phyloP scores from a whole-genome alignment of 2,113 vertebrate species.

The Myanophis thanlyinensis region DNA sequence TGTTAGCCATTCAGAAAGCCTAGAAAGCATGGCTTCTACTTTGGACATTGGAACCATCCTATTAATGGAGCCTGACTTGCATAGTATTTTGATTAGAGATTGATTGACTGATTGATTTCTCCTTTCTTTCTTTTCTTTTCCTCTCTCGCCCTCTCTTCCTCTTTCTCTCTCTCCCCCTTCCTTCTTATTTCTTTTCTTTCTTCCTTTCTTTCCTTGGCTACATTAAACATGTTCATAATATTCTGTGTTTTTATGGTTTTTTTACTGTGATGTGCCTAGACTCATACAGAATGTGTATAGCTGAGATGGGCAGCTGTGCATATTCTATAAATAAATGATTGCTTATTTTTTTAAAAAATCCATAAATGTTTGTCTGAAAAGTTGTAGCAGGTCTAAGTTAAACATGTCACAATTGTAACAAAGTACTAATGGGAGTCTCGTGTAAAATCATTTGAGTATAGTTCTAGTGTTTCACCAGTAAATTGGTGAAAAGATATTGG shows the following conservation, averaged over 20 bases:
- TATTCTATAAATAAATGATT: background rate
- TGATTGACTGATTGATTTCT: no score
- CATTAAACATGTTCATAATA: background rate
- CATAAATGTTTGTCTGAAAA: background rate
- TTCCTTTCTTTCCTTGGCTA: background rate
- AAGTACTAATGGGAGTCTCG: background rate
- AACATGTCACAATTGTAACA: background rate
- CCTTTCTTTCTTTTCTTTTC: background rate
- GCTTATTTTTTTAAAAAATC: background rate
- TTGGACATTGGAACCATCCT: background rate
- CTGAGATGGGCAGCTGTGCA: background rate
- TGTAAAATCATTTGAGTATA: background rate
- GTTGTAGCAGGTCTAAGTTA: background rate
- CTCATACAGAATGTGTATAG: background rate
- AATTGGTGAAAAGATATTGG: background rate
- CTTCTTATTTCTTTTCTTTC: background rate
- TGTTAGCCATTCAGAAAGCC: background rate
- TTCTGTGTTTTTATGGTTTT: background rate
- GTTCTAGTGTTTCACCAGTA: background rate
- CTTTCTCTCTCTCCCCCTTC: no score
- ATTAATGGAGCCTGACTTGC: background rate
- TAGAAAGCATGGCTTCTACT: background rate
- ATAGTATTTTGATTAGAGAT: background rate
- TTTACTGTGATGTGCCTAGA: background rate
- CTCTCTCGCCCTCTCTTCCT: no score